Evolutionary conservation across 1,140 invertebrate species (phyloP).

Genomic region (Pteromalus puparum): DNA sequence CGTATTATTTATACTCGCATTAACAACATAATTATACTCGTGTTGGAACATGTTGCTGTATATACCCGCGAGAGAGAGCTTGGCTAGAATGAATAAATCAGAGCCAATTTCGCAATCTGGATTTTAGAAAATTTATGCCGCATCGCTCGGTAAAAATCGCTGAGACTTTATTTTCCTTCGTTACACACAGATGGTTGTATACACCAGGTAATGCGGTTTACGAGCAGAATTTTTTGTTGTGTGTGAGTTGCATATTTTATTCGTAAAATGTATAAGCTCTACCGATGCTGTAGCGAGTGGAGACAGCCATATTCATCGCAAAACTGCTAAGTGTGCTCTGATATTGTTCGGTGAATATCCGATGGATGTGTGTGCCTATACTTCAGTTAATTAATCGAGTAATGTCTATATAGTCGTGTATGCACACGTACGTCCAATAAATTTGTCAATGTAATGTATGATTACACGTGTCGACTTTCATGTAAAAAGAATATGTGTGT

Average conservation of each 20-base stretch:
- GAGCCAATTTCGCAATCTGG: background rate
- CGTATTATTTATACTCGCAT: conserved; percentile 36
- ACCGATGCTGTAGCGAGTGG: too few relatives aligned
- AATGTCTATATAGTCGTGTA: too few relatives aligned
- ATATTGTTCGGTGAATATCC: too few relatives aligned
- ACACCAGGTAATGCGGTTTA: background rate
- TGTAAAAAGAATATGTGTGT: too few relatives aligned
- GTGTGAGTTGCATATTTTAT: background rate
- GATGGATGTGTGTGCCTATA: too few relatives aligned
- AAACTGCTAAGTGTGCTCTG: too few relatives aligned
- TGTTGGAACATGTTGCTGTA: background rate
- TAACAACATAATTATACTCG: conserved; percentile 12
- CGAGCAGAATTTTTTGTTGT: background rate
- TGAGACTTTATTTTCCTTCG: background rate
- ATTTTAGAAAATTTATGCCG: conserved; percentile 27
- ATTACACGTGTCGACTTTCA: too few relatives aligned
- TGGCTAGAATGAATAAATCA: conserved; percentile 27
- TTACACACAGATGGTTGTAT: background rate
- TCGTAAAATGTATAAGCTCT: background rate
- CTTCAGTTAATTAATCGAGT: too few relatives aligned
- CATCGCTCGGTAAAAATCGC: background rate
- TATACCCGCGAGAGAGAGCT: background rate
- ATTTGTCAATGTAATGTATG: too few relatives aligned
- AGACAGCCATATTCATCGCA: too few relatives aligned
- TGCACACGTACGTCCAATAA: too few relatives aligned